phyloP scores from a whole-genome alignment of 2,113 vertebrate genomes.

The Turnix velox region DNA sequence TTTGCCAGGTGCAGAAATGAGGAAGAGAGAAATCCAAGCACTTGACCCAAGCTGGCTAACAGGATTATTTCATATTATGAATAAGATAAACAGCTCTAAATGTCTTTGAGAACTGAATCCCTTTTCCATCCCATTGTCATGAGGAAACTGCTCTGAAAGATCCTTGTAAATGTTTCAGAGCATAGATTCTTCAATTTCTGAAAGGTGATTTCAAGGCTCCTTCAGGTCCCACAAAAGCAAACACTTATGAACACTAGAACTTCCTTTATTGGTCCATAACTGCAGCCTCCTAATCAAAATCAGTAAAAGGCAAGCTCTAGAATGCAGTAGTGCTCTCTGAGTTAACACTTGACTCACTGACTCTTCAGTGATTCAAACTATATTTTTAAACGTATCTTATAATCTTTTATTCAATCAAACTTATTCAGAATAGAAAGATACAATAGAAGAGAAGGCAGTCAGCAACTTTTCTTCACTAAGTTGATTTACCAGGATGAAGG shows the following conservation, averaged over 20 bases:
- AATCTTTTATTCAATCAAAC: not conserved
- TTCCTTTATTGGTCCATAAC: not conserved
- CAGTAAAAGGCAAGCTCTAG: not conserved
- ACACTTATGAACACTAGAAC: not conserved
- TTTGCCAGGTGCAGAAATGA: not conserved
- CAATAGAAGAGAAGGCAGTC: not conserved
- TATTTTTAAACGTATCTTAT: not conserved
- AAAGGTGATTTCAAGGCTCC: not conserved
- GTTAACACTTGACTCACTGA: not conserved
- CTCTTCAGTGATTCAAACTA: not conserved
- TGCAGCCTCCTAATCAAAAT: not conserved
- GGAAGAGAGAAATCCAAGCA: not conserved
- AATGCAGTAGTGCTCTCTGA: not conserved
- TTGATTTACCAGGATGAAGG: not conserved
- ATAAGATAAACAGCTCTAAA: not conserved
- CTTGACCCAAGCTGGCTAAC: not conserved
- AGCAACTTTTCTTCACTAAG: not conserved
- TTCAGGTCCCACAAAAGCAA: not conserved
- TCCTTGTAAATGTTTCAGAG: not conserved
- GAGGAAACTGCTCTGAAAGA: not conserved
- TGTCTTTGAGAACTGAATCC: not conserved
- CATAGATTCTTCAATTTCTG: not conserved
- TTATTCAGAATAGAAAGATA: not conserved
- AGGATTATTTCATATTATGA: not conserved
- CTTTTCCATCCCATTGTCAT: not conserved